Conservation (phyloP, 1,140 invertebrate species). For the Eubasilissa regina region DNA sequence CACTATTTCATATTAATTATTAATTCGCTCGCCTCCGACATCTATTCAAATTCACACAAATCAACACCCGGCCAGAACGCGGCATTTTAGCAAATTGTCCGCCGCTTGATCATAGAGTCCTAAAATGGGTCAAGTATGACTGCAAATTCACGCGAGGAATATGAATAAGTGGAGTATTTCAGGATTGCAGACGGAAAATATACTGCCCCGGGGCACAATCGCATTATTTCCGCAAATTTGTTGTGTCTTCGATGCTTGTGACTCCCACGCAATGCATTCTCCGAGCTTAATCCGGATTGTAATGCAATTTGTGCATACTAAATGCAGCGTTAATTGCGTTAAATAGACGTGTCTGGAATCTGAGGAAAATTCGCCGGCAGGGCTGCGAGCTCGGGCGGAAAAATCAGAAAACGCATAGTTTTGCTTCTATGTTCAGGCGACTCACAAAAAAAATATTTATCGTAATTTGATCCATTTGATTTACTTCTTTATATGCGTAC, state of each 20-base stretch:
- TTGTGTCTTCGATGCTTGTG: conserved; percentile 1
- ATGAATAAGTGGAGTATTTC: background rate
- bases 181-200: conserved; percentile 34
- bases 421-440: too few relatives aligned
- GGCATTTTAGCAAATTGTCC: background rate
- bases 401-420: too few relatives aligned
- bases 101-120: background rate
- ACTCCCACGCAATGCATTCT: conserved; percentile 20
- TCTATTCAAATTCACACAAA: too few relatives aligned
- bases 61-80: too few relatives aligned
- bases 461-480: too few relatives aligned
- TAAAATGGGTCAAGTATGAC: background rate
- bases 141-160: background rate
- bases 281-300: background rate
- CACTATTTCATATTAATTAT: too few relatives aligned
- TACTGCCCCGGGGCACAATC: background rate
- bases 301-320: background rate
- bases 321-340: background rate
- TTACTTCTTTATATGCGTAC: too few relatives aligned
- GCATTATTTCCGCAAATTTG: conserved; percentile 28
- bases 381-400: too few relatives aligned
- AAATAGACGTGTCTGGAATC: background rate
- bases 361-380: too few relatives aligned
- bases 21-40: too few relatives aligned
- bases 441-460: too few relatives aligned